Evolutionary conservation across 2,888 invertebrate species (phyloP), one percentile per base, ranked within the genome.

Genomic region (Erynnis tages): DNA sequence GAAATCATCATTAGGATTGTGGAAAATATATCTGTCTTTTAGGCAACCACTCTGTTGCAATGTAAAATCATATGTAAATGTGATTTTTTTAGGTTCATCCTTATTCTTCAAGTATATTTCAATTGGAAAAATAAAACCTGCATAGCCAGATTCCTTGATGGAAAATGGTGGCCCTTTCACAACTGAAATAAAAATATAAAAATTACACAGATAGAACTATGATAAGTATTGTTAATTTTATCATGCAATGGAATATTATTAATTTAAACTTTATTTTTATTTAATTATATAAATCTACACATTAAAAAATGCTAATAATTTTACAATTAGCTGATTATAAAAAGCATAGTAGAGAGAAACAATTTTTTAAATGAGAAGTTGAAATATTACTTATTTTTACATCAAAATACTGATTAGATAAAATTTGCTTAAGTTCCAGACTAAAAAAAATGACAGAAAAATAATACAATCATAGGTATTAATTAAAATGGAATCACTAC

Each of bases 131-230:
- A 92, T 91, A 79, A 98, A 98, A 23, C 98, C 97, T 54, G 97
- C 98, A 91, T 98, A 98, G 4, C 98, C 98, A n/a, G 96, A 95
- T 79, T 98, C 98, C 66, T 94, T 94, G 21, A 98, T 92, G 43
- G 92, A 88, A 84, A 96, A 98, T 1, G 98, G 98, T 44, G 98
- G 97, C 61, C 97, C 96, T 73, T 96, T 97, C 2, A 96, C 91
- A 65, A 95, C 97, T 97, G 90, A 43, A 93, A 93, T 61, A 56
- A 58, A 61, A 57, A 56, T 23, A 47, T 2, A 34, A 21, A 17
- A n/a, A 35, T n/a, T 17, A 11, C 14, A 32, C 2, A 32, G 11
- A 14, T 14, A 29, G 5, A n/a, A 19, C 13, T 4, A 17, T 10
- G 16, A 21, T 21, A 4, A 5, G 5, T 21, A 4, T 4, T 4